Evolutionary conservation across 2,797 vertebrate genomes (phyloP).

Genomic region (Protosalanx chinensis): DNA sequence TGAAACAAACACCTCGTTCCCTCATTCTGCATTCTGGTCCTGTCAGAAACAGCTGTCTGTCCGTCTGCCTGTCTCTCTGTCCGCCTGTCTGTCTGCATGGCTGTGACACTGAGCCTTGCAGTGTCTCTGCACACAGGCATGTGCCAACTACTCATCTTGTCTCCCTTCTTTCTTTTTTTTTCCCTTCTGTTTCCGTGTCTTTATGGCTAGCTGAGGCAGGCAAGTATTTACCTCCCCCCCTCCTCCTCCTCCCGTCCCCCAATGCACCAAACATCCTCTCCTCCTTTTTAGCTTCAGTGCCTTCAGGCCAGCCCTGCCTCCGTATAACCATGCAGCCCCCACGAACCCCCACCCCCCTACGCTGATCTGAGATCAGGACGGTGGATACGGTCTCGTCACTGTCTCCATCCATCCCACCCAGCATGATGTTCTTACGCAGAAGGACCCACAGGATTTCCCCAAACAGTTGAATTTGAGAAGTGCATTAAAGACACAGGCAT

Average conservation of each 20-base stretch:
- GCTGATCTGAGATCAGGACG: conserved; percentile 15
- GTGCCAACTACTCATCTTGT: conserved; percentile 67
- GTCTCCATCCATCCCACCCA: no score
- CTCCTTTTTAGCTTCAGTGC: not conserved
- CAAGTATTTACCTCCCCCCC: conserved; percentile 73
- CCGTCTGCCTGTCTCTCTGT: not conserved
- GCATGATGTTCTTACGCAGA: no score
- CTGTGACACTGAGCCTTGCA: conserved; percentile 24
- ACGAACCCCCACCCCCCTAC: conserved; percentile 9
- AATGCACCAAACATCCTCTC: not conserved
- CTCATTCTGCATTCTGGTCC: not conserved
- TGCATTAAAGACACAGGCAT: no score
- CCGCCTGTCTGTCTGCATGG: conserved; percentile 21
- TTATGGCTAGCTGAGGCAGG: conserved; percentile 80
- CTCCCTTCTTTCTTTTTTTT: conserved; percentile 40
- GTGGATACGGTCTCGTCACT: conserved; percentile 11
- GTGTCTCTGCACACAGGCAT: conserved; percentile 58
- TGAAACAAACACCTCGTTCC: not conserved
- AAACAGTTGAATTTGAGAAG: conserved; percentile 12
- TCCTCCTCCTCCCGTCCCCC: conserved; percentile 39
- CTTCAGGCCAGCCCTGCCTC: conserved; percentile 20
- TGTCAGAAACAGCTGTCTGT: not conserved
- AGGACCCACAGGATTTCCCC: not conserved
- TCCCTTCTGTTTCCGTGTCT: conserved; percentile 61
- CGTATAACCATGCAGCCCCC: conserved; percentile 43